Evolutionary conservation across 2,888 invertebrate genomes (phyloP), one percentile per base, ranked within the genome.

Genomic region (Pollenia amentaria): DNA sequence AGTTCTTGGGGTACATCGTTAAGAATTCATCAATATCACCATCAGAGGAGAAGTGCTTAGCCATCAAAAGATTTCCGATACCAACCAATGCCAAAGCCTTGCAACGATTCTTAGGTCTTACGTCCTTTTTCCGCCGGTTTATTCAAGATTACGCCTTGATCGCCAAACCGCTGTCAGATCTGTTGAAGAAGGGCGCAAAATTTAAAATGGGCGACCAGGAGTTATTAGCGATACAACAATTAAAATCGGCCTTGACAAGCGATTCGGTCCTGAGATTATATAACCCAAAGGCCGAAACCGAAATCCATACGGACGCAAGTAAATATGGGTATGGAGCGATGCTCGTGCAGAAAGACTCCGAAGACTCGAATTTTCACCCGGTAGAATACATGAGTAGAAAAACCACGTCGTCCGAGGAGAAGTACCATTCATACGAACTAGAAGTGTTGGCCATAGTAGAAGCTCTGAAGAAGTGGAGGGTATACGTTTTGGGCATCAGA

Each of bases 201-300:
- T 57, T 21, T 11, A 57, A 10, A 4, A 57, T 57, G 57, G 11
- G 21, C 10, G 57, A 57, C 29, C 12, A 29, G 4, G 21, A 57
- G n/a, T 29, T 57, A 11, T 57, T 3, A 57, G n/a, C n/a, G n/a
- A n/a, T n/a, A n/a, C n/a, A n/a, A n/a, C n/a, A n/a, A n/a, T n/a
- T n/a, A n/a, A n/a, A 57, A 57, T 21, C 57, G 0, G 57, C 57
- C 10, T 29, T 57, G 29, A 57, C 57, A 21, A 57, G 57, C 29
- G 57, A 57, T 10, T 4, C 57, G 11, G 57, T 21, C 1, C 29
- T 57, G 21, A 8, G 57, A 29, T 29, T 57, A n/a, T 57, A 57
- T 11, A 21, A 57, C 21, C 57, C 87, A 1, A 88, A 6, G 78
- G 86, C 62, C 51, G 55, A 6, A 86, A 88, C 21, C 29, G 21